phyloP scores from a whole-genome alignment of 2,113 vertebrate genomes.

The Heterocephalus glaber region DNA sequence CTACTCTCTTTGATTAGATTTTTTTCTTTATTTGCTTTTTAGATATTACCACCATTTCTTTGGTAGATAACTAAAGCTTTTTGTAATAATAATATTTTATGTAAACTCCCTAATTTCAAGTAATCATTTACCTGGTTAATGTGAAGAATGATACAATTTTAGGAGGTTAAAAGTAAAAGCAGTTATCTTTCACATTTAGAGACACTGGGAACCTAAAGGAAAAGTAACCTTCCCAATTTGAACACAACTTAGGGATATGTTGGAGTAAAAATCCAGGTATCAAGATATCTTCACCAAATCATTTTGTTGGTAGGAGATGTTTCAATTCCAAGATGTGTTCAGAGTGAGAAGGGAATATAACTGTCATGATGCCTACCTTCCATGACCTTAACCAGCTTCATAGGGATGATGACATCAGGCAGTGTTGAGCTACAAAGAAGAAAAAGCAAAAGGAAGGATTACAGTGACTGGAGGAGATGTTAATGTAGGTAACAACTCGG shows the following conservation, averaged over 20 bases:
- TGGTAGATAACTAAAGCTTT: neutral
- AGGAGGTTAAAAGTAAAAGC: neutral
- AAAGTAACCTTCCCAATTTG: neutral
- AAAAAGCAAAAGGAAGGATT: neutral
- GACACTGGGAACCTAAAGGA: neutral
- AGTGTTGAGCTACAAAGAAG: neutral
- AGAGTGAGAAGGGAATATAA: neutral
- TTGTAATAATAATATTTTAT: neutral
- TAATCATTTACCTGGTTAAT: conserved; percentile 1
- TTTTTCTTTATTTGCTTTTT: conserved; percentile 9
- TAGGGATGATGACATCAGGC: neutral
- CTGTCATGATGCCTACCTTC: neutral
- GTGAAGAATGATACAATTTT: neutral
- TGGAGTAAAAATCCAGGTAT: neutral
- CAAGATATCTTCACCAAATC: neutral
- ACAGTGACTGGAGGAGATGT: neutral
- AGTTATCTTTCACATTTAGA: neutral
- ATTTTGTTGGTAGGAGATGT: neutral
- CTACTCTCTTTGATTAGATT: neutral
- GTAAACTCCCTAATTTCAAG: neutral
- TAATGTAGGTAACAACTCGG: neutral
- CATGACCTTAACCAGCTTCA: neutral
- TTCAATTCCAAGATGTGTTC: neutral
- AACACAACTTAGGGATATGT: neutral
- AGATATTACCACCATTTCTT: neutral